A percentile compares a stretch with the other conserved stretches of the same genome.
Evolutionary conservation across 1,140 invertebrate genomes (phyloP).

Genomic region (Ruditapes philippinarum): DNA sequence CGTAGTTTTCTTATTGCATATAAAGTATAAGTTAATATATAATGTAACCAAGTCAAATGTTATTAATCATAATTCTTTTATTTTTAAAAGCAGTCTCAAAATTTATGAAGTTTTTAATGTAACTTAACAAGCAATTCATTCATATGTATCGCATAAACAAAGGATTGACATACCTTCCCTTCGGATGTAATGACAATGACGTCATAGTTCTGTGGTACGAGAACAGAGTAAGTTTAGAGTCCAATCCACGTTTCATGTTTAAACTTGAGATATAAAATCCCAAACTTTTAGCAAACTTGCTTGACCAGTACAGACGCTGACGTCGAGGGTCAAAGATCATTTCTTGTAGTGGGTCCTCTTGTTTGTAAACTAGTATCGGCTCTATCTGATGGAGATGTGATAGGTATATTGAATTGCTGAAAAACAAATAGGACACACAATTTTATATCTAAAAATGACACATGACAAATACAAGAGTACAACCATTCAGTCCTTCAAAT

Average conservation of each 20-base stretch:
- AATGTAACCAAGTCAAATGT: no score
- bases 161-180: constrained; percentile 73
- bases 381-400: constrained; percentile 71
- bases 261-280: constrained; percentile 73
- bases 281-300: constrained; percentile 63
- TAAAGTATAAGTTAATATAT: no score
- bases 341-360: constrained; percentile 70
- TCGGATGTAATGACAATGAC: constrained; percentile 71
- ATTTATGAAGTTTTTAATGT: no score
- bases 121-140: no score
- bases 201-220: constrained; percentile 69
- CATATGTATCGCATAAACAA: no score
- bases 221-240: constrained; percentile 67
- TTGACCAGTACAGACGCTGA: constrained; percentile 78
- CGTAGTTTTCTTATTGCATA: no score
- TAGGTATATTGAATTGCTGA: constrained; percentile 73
- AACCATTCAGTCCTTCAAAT: no score
- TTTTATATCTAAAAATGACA: no score
- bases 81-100: no score
- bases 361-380: constrained; percentile 70
- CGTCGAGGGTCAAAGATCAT: constrained; percentile 69
- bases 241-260: constrained; percentile 67
- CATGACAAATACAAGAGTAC: no score
- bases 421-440: constrained; percentile 23
- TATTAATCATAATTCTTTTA: no score